Evolutionary conservation across 2,797 vertebrate genomes (phyloP), one percentile per base, ranked within the genome.

Genomic region (Chromis chromis): DNA sequence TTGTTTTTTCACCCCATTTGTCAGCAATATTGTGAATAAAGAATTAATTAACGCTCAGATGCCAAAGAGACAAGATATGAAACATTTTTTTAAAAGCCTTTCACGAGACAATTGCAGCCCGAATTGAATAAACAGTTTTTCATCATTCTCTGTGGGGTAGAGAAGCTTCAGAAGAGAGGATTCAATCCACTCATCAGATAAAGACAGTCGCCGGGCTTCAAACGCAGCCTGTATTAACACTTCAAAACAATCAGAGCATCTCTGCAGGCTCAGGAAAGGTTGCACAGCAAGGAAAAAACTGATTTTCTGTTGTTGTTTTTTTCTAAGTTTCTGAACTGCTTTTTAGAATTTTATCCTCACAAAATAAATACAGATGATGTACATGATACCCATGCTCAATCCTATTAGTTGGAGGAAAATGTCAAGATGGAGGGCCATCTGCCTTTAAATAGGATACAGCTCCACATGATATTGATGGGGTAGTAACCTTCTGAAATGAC

Each of bases 231-330:
- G 67, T 74, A 86, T 84, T 69, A 72, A 61, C 66, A 85, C 75
- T 88, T 89, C 73, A 88, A 88, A 88, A 86, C 73, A 77, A 87
- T 86, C 75, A 74, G 50, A 79, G 74, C 65, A 59, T 81, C 80
- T 86, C 72, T 56, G 61, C 69, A 58, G 64, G 69, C 69, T 24
- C 33, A 28, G 19, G 28, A 78, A 82, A 87, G 76, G 83, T 85
- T 73, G 71, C 80, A 17, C 83, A 81, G 76, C 70, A 67, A 68
- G 67, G 25, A 62, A 79, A 76, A 69, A 58, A 77, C 53, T 13
- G 3, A 52, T 27, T 60, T 33, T 67, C 53, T 59, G n/a, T n/a
- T n/a, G 49, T 63, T 55, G 76, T 24, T 60, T 40, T 67, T 57
- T 63, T 55, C 76, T 9, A 75, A 55, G 40, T 79, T 57, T 56